phyloP scores from a whole-genome alignment of 2,797 vertebrate genomes.

The Amphiprion clarkii region DNA sequence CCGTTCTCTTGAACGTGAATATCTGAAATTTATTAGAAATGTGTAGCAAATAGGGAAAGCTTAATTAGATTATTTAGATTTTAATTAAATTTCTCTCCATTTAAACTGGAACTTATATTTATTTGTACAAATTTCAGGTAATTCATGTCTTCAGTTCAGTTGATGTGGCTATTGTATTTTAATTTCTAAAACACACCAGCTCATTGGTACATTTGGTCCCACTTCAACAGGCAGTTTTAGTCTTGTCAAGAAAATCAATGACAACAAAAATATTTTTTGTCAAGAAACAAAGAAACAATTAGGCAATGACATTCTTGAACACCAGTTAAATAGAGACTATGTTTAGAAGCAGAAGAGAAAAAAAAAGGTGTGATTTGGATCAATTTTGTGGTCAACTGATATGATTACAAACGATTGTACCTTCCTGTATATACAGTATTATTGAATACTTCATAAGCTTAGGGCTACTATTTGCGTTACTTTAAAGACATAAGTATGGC shows the following conservation, averaged over 20 bases:
- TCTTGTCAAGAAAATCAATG: not conserved
- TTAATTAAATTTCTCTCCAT: not conserved
- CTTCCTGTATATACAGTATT: not conserved
- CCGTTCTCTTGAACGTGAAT: not conserved
- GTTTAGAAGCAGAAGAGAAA: not conserved
- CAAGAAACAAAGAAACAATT: not conserved
- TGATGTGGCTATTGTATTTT: conserved; percentile 6
- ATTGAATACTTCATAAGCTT: conserved; percentile 13
- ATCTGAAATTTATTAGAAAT: conserved; percentile 13
- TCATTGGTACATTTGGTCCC: not conserved
- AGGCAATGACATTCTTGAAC: not conserved
- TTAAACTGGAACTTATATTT: conserved; percentile 2
- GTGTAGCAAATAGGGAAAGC: no score
- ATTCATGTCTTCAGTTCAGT: conserved; percentile 2
- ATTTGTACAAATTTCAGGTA: conserved; percentile 14
- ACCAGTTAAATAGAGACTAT: not conserved
- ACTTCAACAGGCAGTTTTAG: conserved; percentile 8
- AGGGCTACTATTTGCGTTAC: not conserved
- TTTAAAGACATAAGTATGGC: not conserved
- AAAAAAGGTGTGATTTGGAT: not conserved
- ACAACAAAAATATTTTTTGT: not conserved
- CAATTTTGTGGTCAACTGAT: conserved; percentile 7
- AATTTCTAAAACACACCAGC: conserved; percentile 19
- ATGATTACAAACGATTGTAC: conserved; percentile 10
- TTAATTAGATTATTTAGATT: not conserved